Conservation (phyloP, 1,140 invertebrate genomes). For the Dufourea novaeangliae region DNA sequence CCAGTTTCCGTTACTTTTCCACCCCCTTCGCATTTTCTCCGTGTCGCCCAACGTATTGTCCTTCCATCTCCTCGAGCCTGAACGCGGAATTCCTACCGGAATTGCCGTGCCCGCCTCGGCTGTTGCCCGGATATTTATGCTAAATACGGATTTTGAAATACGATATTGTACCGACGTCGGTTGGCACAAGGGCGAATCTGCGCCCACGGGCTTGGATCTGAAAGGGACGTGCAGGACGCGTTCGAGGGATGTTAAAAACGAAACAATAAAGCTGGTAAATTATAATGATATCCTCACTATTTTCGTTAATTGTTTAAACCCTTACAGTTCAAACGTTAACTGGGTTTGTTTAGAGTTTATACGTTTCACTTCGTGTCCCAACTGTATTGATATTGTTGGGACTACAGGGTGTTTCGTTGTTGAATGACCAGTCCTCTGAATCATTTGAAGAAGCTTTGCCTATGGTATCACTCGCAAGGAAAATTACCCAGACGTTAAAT, state of each 20-base stretch:
- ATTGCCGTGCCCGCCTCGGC: slow-evolving; percentile 57
- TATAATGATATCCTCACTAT: slow-evolving; percentile 17
- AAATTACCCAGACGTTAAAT: too few species aligned
- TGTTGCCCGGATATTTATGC: slow-evolving; percentile 74
- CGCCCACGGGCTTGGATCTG: not conserved
- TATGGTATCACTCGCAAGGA: too few species aligned
- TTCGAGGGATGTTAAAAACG: slow-evolving; percentile 11
- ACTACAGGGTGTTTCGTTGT: too few species aligned
- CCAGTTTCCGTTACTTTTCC: not conserved
- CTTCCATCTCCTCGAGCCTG: slow-evolving; percentile 26
- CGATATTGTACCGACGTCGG: slow-evolving; percentile 60
- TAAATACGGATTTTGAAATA: slow-evolving; percentile 78
- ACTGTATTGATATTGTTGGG: too few species aligned
- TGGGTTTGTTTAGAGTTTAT: too few species aligned
- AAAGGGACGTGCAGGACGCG: slow-evolving; percentile 13
- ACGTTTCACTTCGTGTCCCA: too few species aligned
- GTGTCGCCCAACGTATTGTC: slow-evolving; percentile 14
- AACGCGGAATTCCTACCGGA: slow-evolving; percentile 40
- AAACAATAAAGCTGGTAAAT: slow-evolving; percentile 3
- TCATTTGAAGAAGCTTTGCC: too few species aligned
- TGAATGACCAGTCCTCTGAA: too few species aligned
- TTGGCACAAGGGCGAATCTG: not conserved
- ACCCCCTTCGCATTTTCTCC: slow-evolving; percentile 2
- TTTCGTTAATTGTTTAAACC: not conserved
- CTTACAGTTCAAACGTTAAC: too few species aligned